A percentile compares a stretch with the other conserved stretches of the same genome.
Evolutionary conservation across 1,140 invertebrate species (phyloP).

Genomic region (Penaeus japonicus): DNA sequence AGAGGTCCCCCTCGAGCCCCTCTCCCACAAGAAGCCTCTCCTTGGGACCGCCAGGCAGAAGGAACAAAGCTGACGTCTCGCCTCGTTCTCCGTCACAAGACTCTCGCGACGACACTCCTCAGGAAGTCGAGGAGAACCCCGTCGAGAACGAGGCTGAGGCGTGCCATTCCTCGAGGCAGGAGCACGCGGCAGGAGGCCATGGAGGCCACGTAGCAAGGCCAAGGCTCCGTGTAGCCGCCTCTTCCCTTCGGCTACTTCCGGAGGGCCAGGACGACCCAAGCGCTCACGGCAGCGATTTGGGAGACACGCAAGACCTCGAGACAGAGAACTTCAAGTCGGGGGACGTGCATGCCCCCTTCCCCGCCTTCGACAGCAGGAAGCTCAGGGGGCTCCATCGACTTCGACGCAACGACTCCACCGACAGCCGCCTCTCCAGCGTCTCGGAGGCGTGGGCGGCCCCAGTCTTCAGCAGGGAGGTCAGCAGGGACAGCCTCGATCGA

Average conservation of each 20-base stretch:
- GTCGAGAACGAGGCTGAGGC: not conserved
- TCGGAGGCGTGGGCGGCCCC: not conserved
- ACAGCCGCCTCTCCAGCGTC: not conserved
- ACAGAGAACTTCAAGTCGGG: not conserved
- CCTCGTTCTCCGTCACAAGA: too few relatives aligned
- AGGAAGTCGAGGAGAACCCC: not conserved
- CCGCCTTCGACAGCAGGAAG: not conserved
- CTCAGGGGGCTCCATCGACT: not conserved
- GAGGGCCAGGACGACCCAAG: not conserved
- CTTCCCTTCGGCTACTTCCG: not conserved
- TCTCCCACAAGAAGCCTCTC: too few relatives aligned
- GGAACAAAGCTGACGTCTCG: not conserved
- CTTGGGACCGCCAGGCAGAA: not conserved
- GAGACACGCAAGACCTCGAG: not conserved
- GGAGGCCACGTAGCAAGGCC: conserved; percentile 24
- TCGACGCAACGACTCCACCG: not conserved
- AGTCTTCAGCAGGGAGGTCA: not conserved
- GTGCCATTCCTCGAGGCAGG: not conserved
- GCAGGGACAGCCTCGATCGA: not conserved
- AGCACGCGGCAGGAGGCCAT: not conserved
- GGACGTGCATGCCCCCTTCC: not conserved
- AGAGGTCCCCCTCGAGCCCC: not conserved
- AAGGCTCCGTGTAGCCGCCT: not conserved
- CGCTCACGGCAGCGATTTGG: not conserved
- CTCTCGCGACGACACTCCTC: not conserved